These are phyloP conservation scores for Pemphredon lugubris DNA, from an alignment of 2,888 invertebrate species.

Conservation along the genomic window DNA sequence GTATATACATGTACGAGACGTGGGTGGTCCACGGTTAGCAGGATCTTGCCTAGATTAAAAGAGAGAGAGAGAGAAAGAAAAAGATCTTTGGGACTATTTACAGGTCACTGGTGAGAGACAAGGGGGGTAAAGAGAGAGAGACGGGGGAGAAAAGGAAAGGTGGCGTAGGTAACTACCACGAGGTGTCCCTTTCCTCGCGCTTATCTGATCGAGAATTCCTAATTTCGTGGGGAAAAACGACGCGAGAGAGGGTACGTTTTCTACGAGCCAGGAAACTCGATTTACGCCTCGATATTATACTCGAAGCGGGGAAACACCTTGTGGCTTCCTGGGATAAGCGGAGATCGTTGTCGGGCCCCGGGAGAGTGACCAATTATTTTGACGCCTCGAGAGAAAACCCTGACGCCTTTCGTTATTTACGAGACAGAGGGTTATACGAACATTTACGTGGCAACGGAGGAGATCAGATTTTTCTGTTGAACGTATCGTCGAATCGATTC, in stretches of 20 bases:
- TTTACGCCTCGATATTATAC: slow-evolving; percentile 61
- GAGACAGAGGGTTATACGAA: slow-evolving; percentile 4
- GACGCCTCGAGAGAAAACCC: slow-evolving; percentile 54
- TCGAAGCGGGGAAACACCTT: slow-evolving; percentile 41
- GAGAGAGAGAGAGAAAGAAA: slow-evolving; percentile 11
- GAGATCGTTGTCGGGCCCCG: slow-evolving; percentile 49
- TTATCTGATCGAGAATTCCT: slow-evolving; percentile 76
- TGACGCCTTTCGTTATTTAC: slow-evolving; percentile 43
- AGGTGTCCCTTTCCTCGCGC: slow-evolving; percentile 53
- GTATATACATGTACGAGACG: slow-evolving; percentile 52
- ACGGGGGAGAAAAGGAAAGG: slow-evolving; percentile 21
- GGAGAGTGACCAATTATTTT: slow-evolving; percentile 61
- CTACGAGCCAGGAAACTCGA: slow-evolving; percentile 61
- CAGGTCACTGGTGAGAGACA: slow-evolving; percentile 66
- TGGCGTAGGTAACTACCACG: slow-evolving; percentile 44
- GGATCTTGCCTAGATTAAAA: slow-evolving; percentile 52
- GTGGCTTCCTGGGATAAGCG: slow-evolving; percentile 41
- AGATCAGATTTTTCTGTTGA: no score
- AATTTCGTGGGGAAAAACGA: slow-evolving; percentile 63
- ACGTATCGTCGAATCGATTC: no score
- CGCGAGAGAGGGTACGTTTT: background rate
- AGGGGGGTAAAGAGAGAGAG: background rate
- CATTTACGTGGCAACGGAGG: background rate
- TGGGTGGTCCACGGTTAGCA: slow-evolving; percentile 73
- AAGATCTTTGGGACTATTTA: slow-evolving; percentile 66